A percentile compares a stretch with the other conserved stretches of the same genome.
Evolutionary conservation across 2,888 invertebrate genomes (phyloP).

Genomic region (Periphyllus acericola): DNA sequence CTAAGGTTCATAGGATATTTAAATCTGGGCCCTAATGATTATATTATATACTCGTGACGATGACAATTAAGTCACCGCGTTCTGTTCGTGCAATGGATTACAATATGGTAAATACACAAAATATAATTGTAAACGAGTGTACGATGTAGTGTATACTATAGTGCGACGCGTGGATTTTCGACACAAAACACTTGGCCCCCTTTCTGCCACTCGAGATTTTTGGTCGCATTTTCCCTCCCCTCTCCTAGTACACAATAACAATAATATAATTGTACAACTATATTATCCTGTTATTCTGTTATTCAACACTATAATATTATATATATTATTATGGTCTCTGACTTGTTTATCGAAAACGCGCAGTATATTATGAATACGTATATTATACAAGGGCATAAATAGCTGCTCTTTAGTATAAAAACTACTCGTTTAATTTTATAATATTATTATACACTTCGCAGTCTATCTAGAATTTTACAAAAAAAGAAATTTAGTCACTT

Average conservation of each 20-base stretch:
- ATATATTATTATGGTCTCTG: no score
- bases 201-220: neutral
- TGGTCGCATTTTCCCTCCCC: neutral
- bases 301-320: neutral
- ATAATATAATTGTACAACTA: neutral
- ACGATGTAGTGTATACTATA: neutral
- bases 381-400: no score
- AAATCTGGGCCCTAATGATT: no score
- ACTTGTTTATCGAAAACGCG: neutral
- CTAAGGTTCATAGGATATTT: no score
- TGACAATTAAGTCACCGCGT: neutral
- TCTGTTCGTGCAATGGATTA: no score
- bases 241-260: neutral
- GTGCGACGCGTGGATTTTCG: neutral
- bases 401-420: no score
- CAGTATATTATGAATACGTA: neutral
- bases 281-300: neutral
- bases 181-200: conserved; percentile 27
- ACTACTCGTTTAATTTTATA: no score
- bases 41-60: no score
- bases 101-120: no score
- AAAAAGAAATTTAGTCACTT: no score
- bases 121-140: neutral
- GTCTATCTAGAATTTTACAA: no score
- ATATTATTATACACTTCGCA: no score